Evolutionary conservation across 1,140 invertebrate genomes (phyloP).

Genomic region (Drosophila orosa): DNA sequence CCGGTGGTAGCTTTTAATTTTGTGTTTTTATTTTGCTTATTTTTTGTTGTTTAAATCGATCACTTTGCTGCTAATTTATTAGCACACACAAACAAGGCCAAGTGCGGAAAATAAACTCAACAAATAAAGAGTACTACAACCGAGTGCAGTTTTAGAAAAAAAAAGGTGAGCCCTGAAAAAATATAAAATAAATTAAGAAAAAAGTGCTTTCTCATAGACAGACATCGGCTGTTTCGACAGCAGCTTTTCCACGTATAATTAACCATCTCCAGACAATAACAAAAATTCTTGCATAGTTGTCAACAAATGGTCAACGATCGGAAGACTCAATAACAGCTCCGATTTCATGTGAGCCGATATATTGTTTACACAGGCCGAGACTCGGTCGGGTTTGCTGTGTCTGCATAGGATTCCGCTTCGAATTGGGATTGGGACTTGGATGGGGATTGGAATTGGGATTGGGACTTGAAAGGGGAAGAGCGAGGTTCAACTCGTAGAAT

Average conservation of each 20-base stretch:
- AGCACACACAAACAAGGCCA: conserved; percentile 18
- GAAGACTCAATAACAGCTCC: conserved; percentile 76
- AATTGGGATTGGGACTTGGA: neutral
- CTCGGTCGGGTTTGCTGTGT: conserved; percentile 49
- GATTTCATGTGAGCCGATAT: conserved; percentile 74
- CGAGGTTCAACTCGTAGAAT: conserved; percentile 9
- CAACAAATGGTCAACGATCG: conserved; percentile 66
- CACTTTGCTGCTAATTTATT: conserved; percentile 30
- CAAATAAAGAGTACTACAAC: neutral
- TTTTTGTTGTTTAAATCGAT: conserved; percentile 16
- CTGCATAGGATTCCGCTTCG: conserved; percentile 16
- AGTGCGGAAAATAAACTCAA: conserved; percentile 18
- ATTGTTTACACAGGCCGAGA: conserved; percentile 51
- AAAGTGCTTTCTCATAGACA: conserved; percentile 18
- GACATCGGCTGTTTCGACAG: conserved; percentile 20
- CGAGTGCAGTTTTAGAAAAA: conserved; percentile 11
- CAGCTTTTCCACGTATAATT: conserved; percentile 61
- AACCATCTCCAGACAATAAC: conserved; percentile 71
- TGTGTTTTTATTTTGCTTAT: conserved; percentile 23
- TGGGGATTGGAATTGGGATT: neutral
- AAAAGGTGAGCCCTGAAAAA: conserved; percentile 16
- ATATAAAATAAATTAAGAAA: neutral
- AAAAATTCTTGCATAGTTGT: conserved; percentile 82
- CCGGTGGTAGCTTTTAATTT: conserved; percentile 12
- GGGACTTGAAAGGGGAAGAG: neutral